Percentiles rank a stretch among this genome's conserved stretches.
phyloP scores from a whole-genome alignment of 1,140 invertebrate genomes.

The Caenorhabditis inopinata region DNA sequence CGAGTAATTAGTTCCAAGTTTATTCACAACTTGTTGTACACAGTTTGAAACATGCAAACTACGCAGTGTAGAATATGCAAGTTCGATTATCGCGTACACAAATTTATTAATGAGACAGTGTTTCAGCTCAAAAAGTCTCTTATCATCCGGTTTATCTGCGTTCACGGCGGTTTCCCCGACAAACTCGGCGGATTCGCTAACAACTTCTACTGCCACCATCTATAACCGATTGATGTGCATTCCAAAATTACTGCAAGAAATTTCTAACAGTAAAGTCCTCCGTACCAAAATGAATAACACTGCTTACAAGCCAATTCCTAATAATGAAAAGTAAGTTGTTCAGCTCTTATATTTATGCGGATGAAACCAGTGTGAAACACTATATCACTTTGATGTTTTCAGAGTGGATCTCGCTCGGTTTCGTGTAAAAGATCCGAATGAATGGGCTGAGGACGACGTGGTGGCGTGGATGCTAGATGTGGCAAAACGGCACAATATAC shows the following conservation, averaged over 20 bases:
- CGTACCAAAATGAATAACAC: slow-evolving; percentile 49
- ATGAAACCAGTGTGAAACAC: too few species aligned
- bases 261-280: slow-evolving; percentile 47
- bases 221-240: slow-evolving; percentile 54
- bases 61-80: too few species aligned
- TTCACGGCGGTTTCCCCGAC: slow-evolving; percentile 34
- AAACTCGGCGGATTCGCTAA: neutral
- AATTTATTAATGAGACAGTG: neutral
- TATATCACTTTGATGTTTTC: too few species aligned
- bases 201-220: slow-evolving; percentile 15
- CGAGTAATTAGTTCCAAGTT: too few species aligned
- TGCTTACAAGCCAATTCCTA: slow-evolving; percentile 57
- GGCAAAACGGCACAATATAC: slow-evolving; percentile 58
- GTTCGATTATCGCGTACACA: too few species aligned
- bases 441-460: slow-evolving; percentile 63
- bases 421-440: slow-evolving; percentile 57
- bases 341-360: neutral
- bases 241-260: slow-evolving; percentile 47
- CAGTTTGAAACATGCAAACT: too few species aligned
- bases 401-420: slow-evolving; percentile 57
- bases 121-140: slow-evolving; percentile 35
- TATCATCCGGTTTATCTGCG: slow-evolving; percentile 27
- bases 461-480: slow-evolving; percentile 65
- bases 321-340: slow-evolving; percentile 52
- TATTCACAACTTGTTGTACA: too few species aligned